Conservation (phyloP, 2,888 invertebrate species). For the Apocheima hispidaria region DNA sequence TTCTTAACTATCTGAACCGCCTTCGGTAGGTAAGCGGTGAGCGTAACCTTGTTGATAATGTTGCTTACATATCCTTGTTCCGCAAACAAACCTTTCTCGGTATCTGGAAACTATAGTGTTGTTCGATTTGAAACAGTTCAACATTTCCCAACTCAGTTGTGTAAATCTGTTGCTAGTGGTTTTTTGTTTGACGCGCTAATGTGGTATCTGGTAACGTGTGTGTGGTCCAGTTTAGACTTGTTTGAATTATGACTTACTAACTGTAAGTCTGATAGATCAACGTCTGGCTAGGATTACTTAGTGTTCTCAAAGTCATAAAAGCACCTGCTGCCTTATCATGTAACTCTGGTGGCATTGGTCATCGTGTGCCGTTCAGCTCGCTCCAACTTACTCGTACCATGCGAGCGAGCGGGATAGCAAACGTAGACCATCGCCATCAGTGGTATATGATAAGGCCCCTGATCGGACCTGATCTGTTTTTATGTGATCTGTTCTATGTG, state of each 20-base stretch:
- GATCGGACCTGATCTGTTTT: too few species aligned
- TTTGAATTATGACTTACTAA: constrained; percentile 37
- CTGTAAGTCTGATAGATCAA: constrained; percentile 37
- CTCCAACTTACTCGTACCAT: too few species aligned
- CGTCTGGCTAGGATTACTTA: constrained; percentile 34
- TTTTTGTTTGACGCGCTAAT: constrained; percentile 38
- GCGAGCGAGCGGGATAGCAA: too few species aligned
- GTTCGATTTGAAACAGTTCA: constrained; percentile 50
- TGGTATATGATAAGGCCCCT: too few species aligned
- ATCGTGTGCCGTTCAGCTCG: too few species aligned
- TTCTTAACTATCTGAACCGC: constrained; percentile 72
- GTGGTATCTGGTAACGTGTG: constrained; percentile 50
- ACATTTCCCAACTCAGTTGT: constrained; percentile 50
- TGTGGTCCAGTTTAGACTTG: constrained; percentile 52
- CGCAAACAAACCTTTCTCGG: constrained; percentile 66
- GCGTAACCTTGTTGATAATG: constrained; percentile 71
- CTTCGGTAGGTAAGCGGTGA: constrained; percentile 58
- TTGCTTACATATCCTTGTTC: constrained; percentile 75
- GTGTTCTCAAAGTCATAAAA: neutral
- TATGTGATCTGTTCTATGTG: too few species aligned
- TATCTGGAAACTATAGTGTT: constrained; percentile 53
- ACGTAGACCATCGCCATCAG: too few species aligned
- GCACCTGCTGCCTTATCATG: neutral
- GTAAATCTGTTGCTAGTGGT: constrained; percentile 56
- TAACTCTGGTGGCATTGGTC: too few species aligned